Evolutionary conservation across 2,888 invertebrate species (phyloP), one percentile per base, ranked within the genome.

Genomic region (Halictus ligatus): DNA sequence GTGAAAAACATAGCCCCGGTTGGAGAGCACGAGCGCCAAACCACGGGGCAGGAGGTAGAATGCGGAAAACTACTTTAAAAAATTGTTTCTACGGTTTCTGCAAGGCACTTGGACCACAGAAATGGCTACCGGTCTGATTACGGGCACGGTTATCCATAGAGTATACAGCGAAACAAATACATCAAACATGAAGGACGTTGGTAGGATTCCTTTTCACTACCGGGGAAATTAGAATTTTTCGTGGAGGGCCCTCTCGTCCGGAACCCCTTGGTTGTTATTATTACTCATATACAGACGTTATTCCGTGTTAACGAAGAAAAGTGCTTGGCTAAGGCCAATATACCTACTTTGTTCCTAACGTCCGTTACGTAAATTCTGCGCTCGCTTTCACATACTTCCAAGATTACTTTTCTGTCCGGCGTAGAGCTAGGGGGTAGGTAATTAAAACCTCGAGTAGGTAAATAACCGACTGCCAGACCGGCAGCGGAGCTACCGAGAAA

Each of bases 401-500:
- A 89, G 91, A 91, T 91, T 91, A 91, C 91, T 91, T 91, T 91
- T 91, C 88, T 90, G 91, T 91, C 86, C 90, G 88, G 78, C 87
- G 87, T 87, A 81, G 86, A 87, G 88, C 87, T 83, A 84, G 85
- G 85, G 85, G 92, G 90, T 91, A 91, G 93, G 93, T 94, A 95
- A 95, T 95, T 95, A 95, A 95, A 95, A 94, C 94, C 94, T 94
- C 93, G 94, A 95, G 95, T 94, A 94, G 94, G 94, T 95, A 95
- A 94, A 95, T 95, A 95, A 94, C 94, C 92, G 92, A 92, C 94
- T 93, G 93, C 93, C 92, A 92, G 91, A 91, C 91, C 90, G 91
- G 89, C 84, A 83, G 87, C 79, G 83, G 88, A 91, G 91, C 88
- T 88, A 88, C 90, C 88, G 91, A 92, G 91, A 89, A 88, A 90